phyloP scores from a whole-genome alignment of 2,113 vertebrate genomes.

The Micromys minutus region DNA sequence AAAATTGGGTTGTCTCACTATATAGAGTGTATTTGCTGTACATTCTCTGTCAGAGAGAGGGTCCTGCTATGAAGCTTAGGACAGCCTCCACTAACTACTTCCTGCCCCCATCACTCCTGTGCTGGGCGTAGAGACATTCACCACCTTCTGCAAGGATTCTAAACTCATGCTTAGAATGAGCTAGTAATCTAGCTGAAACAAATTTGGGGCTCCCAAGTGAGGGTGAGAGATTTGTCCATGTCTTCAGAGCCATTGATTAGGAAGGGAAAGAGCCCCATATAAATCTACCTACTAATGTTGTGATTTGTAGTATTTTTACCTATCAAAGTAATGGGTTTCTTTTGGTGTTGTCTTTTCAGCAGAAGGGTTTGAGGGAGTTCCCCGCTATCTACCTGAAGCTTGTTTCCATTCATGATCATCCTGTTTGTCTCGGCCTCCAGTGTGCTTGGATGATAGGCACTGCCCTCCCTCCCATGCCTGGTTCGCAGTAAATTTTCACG shows the following conservation, averaged over 20 bases:
- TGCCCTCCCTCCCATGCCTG: neutral
- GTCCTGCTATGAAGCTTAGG: neutral
- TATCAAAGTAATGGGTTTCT: neutral
- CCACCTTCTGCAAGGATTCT: no score
- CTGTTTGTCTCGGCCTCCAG: neutral
- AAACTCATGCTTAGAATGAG: neutral
- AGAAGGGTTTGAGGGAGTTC: neutral
- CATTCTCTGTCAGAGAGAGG: neutral
- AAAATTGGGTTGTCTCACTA: neutral
- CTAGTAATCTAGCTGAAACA: neutral
- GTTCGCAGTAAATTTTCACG: neutral
- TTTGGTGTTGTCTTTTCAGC: neutral
- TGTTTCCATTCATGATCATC: neutral
- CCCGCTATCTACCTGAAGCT: neutral
- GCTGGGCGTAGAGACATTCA: neutral
- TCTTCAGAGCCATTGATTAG: rapidly evolving
- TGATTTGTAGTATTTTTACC: slow-evolving; percentile 2
- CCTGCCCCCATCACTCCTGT: neutral
- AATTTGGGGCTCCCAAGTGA: neutral
- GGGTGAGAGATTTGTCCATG: neutral
- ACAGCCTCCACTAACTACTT: no score
- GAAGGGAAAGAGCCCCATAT: neutral
- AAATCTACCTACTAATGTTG: neutral
- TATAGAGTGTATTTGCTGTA: neutral
- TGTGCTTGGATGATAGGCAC: neutral